Evolutionary conservation across 2,888 invertebrate species (phyloP).

Genomic region (Lasioglossum zephyrum): DNA sequence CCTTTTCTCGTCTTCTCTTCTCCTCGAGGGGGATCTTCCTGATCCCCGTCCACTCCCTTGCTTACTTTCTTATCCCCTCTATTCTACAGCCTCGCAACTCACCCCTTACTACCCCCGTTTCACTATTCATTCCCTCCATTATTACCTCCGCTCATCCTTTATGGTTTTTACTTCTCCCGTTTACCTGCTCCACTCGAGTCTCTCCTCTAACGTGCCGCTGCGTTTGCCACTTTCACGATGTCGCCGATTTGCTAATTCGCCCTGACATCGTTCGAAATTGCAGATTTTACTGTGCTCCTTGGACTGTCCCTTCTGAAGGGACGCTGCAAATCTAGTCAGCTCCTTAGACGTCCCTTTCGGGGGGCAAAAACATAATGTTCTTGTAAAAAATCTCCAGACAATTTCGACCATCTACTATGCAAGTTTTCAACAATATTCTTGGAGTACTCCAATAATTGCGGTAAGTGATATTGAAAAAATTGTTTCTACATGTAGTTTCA

Average conservation of each 20-base stretch:
- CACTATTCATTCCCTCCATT: conserved; percentile 28
- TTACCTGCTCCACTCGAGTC: neutral
- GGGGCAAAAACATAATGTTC: too few relatives aligned
- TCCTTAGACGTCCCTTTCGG: too few relatives aligned
- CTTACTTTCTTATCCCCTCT: neutral
- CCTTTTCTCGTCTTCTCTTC: neutral
- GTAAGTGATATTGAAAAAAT: too few relatives aligned
- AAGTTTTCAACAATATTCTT: too few relatives aligned
- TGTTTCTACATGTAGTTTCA: too few relatives aligned
- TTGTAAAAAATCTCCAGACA: too few relatives aligned
- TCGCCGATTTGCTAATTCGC: neutral
- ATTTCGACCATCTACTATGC: too few relatives aligned
- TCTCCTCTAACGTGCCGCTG: neutral
- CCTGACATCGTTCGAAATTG: too few relatives aligned
- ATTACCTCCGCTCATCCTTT: conserved; percentile 14
- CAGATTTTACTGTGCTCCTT: too few relatives aligned
- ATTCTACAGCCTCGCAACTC: neutral
- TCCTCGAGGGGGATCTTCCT: conserved; percentile 2
- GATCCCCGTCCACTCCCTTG: neutral
- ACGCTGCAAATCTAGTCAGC: too few relatives aligned
- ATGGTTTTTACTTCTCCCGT: conserved; percentile 17
- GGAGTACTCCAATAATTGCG: too few relatives aligned
- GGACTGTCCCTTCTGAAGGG: too few relatives aligned
- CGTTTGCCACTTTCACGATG: neutral
- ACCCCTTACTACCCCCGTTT: neutral